Evolutionary conservation across 2,888 invertebrate genomes (phyloP).

Genomic region (Nematopogon swammerdamellus): DNA sequence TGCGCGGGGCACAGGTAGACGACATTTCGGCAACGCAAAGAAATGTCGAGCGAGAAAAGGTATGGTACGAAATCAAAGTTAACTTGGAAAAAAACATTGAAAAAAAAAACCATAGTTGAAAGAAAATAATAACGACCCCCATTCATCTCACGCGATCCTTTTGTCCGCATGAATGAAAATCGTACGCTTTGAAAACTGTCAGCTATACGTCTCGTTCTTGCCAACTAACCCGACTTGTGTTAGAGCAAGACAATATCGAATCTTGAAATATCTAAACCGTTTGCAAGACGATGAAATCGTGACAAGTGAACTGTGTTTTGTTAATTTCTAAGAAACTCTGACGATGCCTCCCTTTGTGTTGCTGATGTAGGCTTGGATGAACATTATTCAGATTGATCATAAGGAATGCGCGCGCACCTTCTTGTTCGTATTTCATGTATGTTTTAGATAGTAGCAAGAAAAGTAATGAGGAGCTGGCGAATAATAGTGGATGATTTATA

Average conservation of each 20-base stretch:
- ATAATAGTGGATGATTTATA: too few relatives aligned
- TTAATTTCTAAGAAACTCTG: not conserved
- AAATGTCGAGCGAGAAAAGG: not conserved
- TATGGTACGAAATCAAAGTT: not conserved
- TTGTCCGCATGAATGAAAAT: not conserved
- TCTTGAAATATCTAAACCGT: too few relatives aligned
- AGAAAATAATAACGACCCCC: not conserved
- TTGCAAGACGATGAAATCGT: not conserved
- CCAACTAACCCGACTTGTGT: not conserved
- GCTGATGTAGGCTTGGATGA: too few relatives aligned
- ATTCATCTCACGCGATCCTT: not conserved
- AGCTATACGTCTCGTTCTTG: not conserved
- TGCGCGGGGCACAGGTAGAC: not conserved
- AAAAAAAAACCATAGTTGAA: not conserved
- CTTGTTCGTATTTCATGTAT: too few relatives aligned
- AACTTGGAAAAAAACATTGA: not conserved
- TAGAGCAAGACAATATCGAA: too few relatives aligned
- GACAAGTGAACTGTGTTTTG: not conserved
- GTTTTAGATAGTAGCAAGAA: too few relatives aligned
- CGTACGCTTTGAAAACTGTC: not conserved
- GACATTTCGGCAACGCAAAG: not conserved
- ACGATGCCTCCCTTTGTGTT: too few relatives aligned
- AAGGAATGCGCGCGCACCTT: too few relatives aligned
- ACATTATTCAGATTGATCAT: too few relatives aligned
- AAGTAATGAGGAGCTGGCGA: too few relatives aligned